phyloP scores from a whole-genome alignment of 2,797 vertebrate species.

The Sebastes vulpes region DNA sequence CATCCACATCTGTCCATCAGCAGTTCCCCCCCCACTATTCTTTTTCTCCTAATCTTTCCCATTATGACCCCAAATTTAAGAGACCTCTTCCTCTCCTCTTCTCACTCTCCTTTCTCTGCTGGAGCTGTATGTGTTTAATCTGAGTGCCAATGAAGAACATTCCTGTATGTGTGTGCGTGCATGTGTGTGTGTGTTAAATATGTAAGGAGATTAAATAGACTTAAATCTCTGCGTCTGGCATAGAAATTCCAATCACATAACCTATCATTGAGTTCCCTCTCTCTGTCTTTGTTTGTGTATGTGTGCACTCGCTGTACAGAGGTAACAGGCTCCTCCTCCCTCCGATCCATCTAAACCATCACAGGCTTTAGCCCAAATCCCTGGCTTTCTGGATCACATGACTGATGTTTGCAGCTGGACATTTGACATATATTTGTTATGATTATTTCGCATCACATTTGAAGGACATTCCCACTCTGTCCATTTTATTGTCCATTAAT shows the following conservation, averaged over 20 bases:
- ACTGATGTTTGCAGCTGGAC: conserved; percentile 85
- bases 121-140: conserved; percentile 73
- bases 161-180: conserved; percentile 38
- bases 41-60: conserved; percentile 57
- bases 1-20: conserved; percentile 62
- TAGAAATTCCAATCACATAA: conserved; percentile 95
- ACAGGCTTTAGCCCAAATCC: conserved; percentile 84
- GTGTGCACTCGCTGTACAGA: conserved; percentile 60
- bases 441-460: conserved; percentile 75
- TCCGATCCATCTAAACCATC: conserved; percentile 76
- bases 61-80: conserved; percentile 62
- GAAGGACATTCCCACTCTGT: conserved; percentile 65
- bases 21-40: neutral
- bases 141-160: conserved; percentile 65
- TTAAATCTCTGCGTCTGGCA: conserved; percentile 96
- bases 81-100: neutral
- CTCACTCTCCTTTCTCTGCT: conserved; percentile 45
- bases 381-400: conserved; percentile 82
- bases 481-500: conserved; percentile 24
- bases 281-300: conserved; percentile 66
- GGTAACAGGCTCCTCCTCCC: conserved; percentile 73
- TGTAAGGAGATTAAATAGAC: conserved; percentile 97
- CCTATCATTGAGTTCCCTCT: conserved; percentile 88
- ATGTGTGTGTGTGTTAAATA: conserved; percentile 89
- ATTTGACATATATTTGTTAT: conserved; percentile 84